Conservation (phyloP, 2,113 vertebrate species). For the Hepsetus odoe region DNA sequence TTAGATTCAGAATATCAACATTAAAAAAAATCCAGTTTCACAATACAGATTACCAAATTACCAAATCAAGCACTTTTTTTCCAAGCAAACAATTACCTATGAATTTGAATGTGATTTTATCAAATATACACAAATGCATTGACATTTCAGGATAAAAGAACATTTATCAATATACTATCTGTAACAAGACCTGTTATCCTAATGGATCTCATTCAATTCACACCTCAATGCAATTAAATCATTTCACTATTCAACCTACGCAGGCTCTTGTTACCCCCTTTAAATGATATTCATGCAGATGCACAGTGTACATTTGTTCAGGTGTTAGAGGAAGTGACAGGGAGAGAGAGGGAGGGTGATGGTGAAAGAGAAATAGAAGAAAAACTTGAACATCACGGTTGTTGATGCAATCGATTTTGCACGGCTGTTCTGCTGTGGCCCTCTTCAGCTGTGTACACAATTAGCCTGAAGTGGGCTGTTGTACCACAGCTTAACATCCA, state of each 20-base stretch:
- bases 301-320: not conserved
- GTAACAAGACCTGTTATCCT: slow-evolving; percentile 1
- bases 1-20: too few relatives aligned
- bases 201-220: not conserved
- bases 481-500: slow-evolving; percentile 51
- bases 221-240: not conserved
- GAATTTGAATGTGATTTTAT: too few relatives aligned
- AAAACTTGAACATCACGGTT: slow-evolving; percentile 19
- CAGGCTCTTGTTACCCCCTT: slow-evolving; percentile 6
- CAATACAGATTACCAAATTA: too few relatives aligned
- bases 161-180: slow-evolving; percentile 1
- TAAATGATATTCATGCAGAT: slow-evolving; percentile 5
- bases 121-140: not conserved
- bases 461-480: slow-evolving; percentile 55
- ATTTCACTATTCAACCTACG: slow-evolving; percentile 19
- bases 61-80: too few relatives aligned
- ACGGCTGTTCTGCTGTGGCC: slow-evolving; percentile 42
- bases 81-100: not conserved
- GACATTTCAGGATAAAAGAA: not conserved
- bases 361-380: slow-evolving; percentile 21
- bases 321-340: slow-evolving; percentile 6
- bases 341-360: slow-evolving; percentile 18
- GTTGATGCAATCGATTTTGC: slow-evolving; percentile 52
- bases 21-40: not conserved
- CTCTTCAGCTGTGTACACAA: slow-evolving; percentile 55